Percentiles rank a stretch among this genome's conserved stretches.
These are phyloP conservation scores for Tiliqua scincoides DNA, from an alignment of 2,113 vertebrate genomes.

Conservation along the genomic window DNA sequence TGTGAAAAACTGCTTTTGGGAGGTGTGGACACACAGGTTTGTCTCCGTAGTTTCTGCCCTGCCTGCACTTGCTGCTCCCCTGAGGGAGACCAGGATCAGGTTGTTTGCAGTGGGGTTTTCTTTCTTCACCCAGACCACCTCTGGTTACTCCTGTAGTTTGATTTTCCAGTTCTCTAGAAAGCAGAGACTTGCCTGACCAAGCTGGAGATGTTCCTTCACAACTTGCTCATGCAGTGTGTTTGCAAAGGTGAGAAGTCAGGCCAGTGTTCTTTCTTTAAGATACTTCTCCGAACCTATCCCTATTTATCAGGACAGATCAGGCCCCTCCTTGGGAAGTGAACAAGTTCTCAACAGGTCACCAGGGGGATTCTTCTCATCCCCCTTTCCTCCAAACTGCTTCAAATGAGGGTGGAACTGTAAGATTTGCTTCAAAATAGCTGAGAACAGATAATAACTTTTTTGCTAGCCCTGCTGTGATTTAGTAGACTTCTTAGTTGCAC, in stretches of 20 bases:
- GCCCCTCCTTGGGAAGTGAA: not conserved
- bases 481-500: not conserved
- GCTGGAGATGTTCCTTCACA: not conserved
- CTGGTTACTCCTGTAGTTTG: not conserved
- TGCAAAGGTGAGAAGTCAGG: not conserved
- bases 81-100: not conserved
- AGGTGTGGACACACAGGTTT: too few species aligned
- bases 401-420: not conserved
- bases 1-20: rapidly evolving
- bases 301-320: not conserved
- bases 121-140: not conserved
- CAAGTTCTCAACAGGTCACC: not conserved
- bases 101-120: too few species aligned
- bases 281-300: not conserved
- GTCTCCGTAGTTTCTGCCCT: not conserved
- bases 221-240: too few species aligned
- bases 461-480: not conserved
- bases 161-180: not conserved
- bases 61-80: not conserved
- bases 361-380: not conserved
- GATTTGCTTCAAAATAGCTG: not conserved
- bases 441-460: not conserved
- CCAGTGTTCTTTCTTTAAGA: not conserved
- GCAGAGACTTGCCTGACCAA: not conserved
- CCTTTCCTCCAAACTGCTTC: too few species aligned